A percentile compares a stretch with the other conserved stretches of the same genome.
Evolutionary conservation across 2,888 invertebrate genomes (phyloP).

Genomic region (Lepidocyrtoides sp.): DNA sequence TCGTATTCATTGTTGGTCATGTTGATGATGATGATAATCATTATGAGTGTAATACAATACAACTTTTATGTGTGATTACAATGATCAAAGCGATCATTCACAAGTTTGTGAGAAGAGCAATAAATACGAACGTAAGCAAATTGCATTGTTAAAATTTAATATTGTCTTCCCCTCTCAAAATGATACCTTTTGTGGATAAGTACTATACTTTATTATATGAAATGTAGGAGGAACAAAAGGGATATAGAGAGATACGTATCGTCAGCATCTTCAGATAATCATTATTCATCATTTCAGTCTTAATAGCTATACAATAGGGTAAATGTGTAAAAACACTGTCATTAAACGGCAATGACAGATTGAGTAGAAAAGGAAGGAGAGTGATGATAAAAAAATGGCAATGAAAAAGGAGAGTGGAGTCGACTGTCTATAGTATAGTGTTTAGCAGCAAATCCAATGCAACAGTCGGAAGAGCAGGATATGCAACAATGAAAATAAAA

Average conservation of each 20-base stretch:
- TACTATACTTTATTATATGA: not conserved
- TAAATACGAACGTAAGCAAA: not conserved
- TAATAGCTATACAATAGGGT: not conserved
- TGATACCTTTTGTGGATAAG: not conserved
- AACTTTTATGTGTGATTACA: conserved; percentile 44
- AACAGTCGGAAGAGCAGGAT: not conserved
- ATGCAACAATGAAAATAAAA: not conserved
- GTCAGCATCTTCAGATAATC: not conserved
- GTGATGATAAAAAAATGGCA: conserved; percentile 33
- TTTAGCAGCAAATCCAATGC: not conserved
- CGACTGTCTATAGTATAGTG: not conserved
- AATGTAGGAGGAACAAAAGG: not conserved
- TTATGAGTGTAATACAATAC: not conserved
- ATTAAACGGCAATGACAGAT: conserved; percentile 52
- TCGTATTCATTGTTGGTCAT: conserved; percentile 33
- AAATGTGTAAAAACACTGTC: not conserved
- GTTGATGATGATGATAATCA: not conserved
- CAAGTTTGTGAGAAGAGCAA: not conserved
- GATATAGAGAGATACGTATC: not conserved
- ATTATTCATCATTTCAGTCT: not conserved
- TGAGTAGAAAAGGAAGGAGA: conserved; percentile 21
- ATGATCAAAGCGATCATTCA: conserved; percentile 50
- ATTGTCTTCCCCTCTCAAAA: not conserved
- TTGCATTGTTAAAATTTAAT: not conserved
- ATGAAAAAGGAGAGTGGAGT: conserved; percentile 26